Percentiles rank a stretch among this genome's conserved stretches.
These are phyloP conservation scores for Pemphigus obesinymphae DNA, from an alignment of 1,140 invertebrate genomes.

Conservation along the genomic window DNA sequence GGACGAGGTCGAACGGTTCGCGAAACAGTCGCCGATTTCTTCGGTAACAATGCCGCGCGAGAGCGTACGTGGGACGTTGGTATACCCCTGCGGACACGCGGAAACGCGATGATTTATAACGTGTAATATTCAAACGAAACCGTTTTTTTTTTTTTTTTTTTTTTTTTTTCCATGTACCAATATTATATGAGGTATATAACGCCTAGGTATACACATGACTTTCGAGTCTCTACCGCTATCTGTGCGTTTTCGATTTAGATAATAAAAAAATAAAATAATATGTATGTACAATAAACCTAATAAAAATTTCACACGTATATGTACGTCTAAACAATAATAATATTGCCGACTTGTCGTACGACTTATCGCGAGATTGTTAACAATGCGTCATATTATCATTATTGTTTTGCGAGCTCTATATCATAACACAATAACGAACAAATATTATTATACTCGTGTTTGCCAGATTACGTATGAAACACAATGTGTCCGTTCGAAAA, in stretches of 20 bases:
- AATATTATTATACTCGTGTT: conserved; percentile 4
- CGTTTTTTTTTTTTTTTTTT: too few relatives aligned
- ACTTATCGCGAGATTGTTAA: not conserved
- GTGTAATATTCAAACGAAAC: too few relatives aligned
- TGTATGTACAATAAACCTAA: too few relatives aligned
- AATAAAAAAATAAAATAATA: too few relatives aligned
- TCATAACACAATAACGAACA: not conserved
- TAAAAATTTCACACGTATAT: too few relatives aligned
- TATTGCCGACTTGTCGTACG: not conserved
- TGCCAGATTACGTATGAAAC: not conserved
- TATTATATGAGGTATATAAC: too few relatives aligned
- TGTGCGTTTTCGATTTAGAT: too few relatives aligned
- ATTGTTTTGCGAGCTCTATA: not conserved
- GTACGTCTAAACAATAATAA: not conserved
- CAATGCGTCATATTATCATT: not conserved
- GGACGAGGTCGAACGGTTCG: conserved; percentile 11
- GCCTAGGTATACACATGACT: too few relatives aligned
- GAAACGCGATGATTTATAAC: not conserved
- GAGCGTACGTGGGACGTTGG: not conserved
- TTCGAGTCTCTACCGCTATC: too few relatives aligned
- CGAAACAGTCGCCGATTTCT: not conserved
- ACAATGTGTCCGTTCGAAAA: not conserved
- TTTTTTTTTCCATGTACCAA: too few relatives aligned
- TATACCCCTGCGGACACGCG: not conserved
- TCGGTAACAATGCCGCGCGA: not conserved